Evolutionary conservation across 2,113 vertebrate species (phyloP).

Genomic region (Nasalis larvatus): DNA sequence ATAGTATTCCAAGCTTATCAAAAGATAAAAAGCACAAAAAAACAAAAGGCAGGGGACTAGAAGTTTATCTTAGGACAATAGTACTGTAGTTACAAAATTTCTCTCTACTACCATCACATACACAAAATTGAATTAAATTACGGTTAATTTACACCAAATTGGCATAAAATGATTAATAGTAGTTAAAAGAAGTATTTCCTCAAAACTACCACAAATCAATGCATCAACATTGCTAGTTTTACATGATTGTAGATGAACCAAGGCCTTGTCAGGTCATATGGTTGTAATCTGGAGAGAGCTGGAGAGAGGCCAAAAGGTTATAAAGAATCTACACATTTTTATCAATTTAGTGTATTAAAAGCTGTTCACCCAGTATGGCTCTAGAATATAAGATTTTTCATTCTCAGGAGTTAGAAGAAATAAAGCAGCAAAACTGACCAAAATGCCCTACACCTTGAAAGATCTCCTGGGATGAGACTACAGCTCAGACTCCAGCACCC

Average conservation of each 20-base stretch:
- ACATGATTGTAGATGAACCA: not conserved
- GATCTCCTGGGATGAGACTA: not conserved
- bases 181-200: not conserved
- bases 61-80: not conserved
- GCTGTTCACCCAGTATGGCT: not conserved
- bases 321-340: not conserved
- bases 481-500: not conserved
- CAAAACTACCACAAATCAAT: not conserved
- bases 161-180: not conserved
- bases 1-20: conserved; percentile 32
- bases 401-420: not conserved
- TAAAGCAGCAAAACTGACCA: not conserved
- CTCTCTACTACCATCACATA: not conserved
- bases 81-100: not conserved
- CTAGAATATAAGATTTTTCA: not conserved
- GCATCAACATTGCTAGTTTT: not conserved
- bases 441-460: not conserved
- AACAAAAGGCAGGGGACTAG: not conserved
- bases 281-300: not conserved
- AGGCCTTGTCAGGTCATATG: not conserved
- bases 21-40: conserved; percentile 28
- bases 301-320: not conserved
- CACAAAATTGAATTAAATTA: not conserved
- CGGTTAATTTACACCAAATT: not conserved
- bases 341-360: not conserved